Evolutionary conservation across 2,113 vertebrate genomes (phyloP).

Genomic region (Syrmaticus mikado): DNA sequence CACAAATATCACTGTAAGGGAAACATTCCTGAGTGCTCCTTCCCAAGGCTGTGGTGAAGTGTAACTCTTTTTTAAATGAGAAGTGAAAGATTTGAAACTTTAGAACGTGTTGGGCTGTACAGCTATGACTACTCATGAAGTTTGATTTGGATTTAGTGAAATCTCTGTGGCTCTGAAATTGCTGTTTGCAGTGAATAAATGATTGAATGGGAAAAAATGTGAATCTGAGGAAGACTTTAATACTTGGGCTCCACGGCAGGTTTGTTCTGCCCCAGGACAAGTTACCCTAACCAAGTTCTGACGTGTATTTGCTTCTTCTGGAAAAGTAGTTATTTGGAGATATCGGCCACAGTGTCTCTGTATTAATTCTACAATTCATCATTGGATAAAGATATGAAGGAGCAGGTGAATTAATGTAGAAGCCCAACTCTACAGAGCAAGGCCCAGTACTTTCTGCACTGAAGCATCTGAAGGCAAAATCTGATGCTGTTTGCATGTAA

Average conservation of each 20-base stretch:
- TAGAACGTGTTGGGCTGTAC: not conserved
- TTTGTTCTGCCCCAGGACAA: not conserved
- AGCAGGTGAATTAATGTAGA: not conserved
- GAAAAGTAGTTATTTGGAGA: not conserved
- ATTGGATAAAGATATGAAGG: not conserved
- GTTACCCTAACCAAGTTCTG: not conserved
- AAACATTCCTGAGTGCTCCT: not conserved
- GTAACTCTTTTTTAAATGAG: not conserved
- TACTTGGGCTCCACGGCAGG: not conserved
- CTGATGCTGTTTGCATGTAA: accelerated
- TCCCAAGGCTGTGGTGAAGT: not conserved
- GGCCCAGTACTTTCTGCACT: not conserved
- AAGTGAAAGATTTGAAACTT: not conserved
- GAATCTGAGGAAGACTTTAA: not conserved
- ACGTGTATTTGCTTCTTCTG: not conserved
- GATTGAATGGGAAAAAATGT: not conserved
- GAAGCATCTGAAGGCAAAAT: not conserved
- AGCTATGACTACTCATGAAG: not conserved
- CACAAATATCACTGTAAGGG: not conserved
- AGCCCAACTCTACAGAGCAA: not conserved
- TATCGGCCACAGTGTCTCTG: not conserved
- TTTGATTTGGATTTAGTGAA: not conserved
- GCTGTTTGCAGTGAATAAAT: not conserved
- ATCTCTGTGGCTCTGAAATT: not conserved
- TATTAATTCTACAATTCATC: not conserved